A percentile compares a stretch with the other conserved stretches of the same genome.
These are phyloP conservation scores for Festucalex cinctus DNA, from an alignment of 2,113 vertebrate species.

Conservation along the genomic window DNA sequence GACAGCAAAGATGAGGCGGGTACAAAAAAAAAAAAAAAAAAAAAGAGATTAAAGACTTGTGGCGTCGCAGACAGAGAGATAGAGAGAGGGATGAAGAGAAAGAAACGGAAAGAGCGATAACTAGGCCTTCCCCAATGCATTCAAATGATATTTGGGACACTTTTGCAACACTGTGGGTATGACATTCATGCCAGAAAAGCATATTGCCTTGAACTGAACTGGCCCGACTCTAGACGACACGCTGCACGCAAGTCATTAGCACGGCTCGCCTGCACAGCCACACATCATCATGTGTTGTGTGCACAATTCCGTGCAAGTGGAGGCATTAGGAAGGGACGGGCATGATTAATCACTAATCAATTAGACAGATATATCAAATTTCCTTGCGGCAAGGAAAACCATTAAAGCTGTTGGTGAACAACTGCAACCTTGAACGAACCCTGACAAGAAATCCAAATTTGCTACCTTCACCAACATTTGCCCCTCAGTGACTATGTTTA, in stretches of 20 bases:
- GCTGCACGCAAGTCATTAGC: conserved; percentile 14
- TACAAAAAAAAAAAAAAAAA: conserved; percentile 17
- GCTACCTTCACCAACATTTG: no score
- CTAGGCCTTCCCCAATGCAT: conserved; percentile 32
- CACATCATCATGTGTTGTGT: not conserved
- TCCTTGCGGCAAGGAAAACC: no score
- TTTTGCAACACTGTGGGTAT: conserved; percentile 14
- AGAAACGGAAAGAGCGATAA: not conserved
- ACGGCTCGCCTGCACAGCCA: conserved; percentile 5
- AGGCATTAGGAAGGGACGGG: not conserved
- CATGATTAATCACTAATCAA: not conserved
- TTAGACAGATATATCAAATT: not conserved
- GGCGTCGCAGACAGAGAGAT: conserved; percentile 12
- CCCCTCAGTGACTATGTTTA: no score
- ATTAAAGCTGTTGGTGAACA: no score
- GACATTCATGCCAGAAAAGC: conserved; percentile 16
- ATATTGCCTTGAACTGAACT: conserved; percentile 17
- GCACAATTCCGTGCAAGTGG: not conserved
- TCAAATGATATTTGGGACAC: conserved; percentile 33
- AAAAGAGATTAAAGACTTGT: conserved; percentile 23
- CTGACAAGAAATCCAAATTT: no score
- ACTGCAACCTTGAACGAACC: no score
- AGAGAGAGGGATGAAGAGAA: not conserved
- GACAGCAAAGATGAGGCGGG: conserved; percentile 7
- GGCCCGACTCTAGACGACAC: conserved; percentile 2